Evolutionary conservation across 2,888 invertebrate species (phyloP), one percentile per base, ranked within the genome.

Genomic region (Reticulitermes lucifugus): DNA sequence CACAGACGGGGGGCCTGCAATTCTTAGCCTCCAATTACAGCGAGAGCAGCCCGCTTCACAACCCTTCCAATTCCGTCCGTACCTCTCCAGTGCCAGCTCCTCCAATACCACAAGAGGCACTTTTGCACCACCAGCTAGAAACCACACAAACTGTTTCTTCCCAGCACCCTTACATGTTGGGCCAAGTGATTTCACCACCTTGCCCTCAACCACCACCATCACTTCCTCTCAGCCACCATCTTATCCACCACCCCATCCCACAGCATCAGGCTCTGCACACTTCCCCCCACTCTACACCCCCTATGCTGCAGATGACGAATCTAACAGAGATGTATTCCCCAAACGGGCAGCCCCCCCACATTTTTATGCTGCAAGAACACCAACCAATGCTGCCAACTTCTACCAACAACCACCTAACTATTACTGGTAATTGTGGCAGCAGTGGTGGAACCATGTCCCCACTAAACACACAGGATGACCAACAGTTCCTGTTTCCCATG

Each of bases 1-100:
- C 81, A 43, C 81, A 81, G 70, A 70, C 96, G 96, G 96, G 96
- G 96, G 96, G 96, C 96, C 96, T 96, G 96, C 96, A 94, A 92
- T 93, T 95, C 93, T 94, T 94, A 92, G 94, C 94, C 65, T 83
- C 81, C 85, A 84, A 51, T 35, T 65, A 25, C 83, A 84, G 82
- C 85, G 70, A 77, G 77, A 80, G 80, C 79, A 79, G n/a, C 43
- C 21, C 29, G 29, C 18, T 59, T 10, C 79, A 79, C 79, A 70
- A 65, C 46, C 81, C 70, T 70, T 73, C 92, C 92, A 89, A 60
- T 73, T 85, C 85, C 60, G 85, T 84, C 84, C 84, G 59, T 80
- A 80, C 80, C 22, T 80, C 84, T 10, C 80, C 80, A 46, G 41
- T 70, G 14, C 60, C 81, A 77, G 22, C 9, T 7, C n/a, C 65